A percentile compares a stretch with the other conserved stretches of the same genome.
phyloP scores from a whole-genome alignment of 2,113 vertebrate species.

The Scomber scombrus region DNA sequence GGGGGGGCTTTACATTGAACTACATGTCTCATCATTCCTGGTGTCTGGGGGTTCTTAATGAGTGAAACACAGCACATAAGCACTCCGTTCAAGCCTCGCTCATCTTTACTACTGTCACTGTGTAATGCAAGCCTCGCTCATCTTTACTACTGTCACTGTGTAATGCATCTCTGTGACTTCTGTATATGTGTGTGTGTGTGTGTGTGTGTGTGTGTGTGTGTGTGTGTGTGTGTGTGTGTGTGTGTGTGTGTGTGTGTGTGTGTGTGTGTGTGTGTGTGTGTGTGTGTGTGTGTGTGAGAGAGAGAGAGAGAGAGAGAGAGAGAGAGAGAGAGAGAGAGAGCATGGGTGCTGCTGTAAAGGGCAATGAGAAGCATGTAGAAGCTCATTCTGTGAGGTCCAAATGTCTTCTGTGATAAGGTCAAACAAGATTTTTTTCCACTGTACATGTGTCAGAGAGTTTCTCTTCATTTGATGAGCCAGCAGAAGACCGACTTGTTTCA shows the following conservation, averaged over 20 bases:
- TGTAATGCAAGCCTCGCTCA: slow-evolving; percentile 34
- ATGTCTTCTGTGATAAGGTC: slow-evolving; percentile 81
- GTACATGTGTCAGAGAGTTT: slow-evolving; percentile 53
- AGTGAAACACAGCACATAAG: slow-evolving; percentile 67
- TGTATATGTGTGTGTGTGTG: slow-evolving; percentile 7
- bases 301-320: no score
- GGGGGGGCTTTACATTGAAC: slow-evolving; percentile 43
- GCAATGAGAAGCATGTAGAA: slow-evolving; percentile 75
- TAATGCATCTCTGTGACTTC: slow-evolving; percentile 45
- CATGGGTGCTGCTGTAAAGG: slow-evolving; percentile 67
- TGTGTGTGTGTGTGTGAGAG: not conserved
- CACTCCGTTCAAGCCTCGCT: slow-evolving; percentile 42
- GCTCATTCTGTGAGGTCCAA: slow-evolving; percentile 60
- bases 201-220: slow-evolving; percentile 25
- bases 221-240: slow-evolving; percentile 21
- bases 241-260: not conserved
- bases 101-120: slow-evolving; percentile 59
- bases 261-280: slow-evolving; percentile 9
- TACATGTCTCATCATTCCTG: slow-evolving; percentile 40
- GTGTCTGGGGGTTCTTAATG: slow-evolving; percentile 58
- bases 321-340: not conserved
- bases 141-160: slow-evolving; percentile 57
- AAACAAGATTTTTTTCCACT: slow-evolving; percentile 46
- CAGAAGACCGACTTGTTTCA: not conserved
- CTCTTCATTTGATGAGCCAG: slow-evolving; percentile 56